Conservation (phyloP, 2,113 vertebrate species). For the Proteles cristata region DNA sequence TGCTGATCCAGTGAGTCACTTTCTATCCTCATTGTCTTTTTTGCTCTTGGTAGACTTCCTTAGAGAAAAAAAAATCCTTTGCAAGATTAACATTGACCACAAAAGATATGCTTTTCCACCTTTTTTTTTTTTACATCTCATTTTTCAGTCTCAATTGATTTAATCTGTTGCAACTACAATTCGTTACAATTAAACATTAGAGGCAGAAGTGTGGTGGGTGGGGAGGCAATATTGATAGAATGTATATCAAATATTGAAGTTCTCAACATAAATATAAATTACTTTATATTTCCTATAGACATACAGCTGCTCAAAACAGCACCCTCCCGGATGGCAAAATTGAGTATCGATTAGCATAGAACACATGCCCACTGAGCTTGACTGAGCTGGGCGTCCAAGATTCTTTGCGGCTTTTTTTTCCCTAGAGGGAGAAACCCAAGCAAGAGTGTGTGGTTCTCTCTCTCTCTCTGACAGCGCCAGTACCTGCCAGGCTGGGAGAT, state of each 20-base stretch:
- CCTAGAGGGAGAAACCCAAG: neutral
- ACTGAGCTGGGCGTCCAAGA: neutral
- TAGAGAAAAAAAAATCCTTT: neutral
- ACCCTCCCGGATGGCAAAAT: neutral
- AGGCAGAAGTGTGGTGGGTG: neutral
- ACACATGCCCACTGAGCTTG: neutral
- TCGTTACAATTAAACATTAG: neutral
- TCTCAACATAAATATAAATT: neutral
- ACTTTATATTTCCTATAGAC: neutral
- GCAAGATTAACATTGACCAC: constrained; percentile 47
- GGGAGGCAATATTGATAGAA: neutral
- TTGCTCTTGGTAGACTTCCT: constrained; percentile 43
- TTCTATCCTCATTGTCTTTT: neutral
- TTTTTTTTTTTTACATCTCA: neutral
- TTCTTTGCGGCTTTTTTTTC: neutral
- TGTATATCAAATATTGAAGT: neutral
- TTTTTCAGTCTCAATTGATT: constrained; percentile 36
- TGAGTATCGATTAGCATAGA: fast-evolving
- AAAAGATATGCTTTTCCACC: constrained; percentile 25
- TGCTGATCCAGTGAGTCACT: neutral
- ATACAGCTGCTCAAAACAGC: neutral
- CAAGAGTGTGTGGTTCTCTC: neutral
- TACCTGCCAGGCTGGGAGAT: neutral
- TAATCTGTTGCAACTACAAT: neutral
- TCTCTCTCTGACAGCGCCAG: fast-evolving